These are phyloP conservation scores for Raja brachyura DNA, from an alignment of 2,113 vertebrate genomes.

Conservation along the genomic window DNA sequence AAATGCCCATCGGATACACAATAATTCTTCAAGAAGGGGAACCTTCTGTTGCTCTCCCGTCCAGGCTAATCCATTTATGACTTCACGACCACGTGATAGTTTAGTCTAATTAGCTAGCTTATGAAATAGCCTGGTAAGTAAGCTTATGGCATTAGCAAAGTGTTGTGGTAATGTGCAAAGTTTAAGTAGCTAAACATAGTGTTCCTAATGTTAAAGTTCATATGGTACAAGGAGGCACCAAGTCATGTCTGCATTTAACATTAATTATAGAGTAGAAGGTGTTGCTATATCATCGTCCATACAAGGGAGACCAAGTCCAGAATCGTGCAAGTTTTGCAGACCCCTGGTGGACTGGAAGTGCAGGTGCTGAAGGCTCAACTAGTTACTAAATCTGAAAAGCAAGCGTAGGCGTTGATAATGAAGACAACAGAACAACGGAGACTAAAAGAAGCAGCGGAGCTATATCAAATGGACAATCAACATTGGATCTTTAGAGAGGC, in stretches of 20 bases:
- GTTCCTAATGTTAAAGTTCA: neutral
- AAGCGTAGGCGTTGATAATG: constrained; percentile 7
- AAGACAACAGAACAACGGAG: constrained; percentile 11
- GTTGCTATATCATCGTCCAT: constrained; percentile 18
- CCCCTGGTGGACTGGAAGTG: neutral
- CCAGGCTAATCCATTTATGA: neutral
- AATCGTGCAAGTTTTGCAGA: neutral
- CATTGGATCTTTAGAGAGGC: neutral
- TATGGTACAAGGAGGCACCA: constrained; percentile 6
- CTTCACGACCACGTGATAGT: neutral
- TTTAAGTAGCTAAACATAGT: neutral
- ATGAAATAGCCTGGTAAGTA: neutral
- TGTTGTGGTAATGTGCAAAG: neutral
- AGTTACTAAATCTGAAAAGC: constrained; percentile 6
- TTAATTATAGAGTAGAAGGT: constrained; percentile 34
- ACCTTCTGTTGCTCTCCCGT: neutral
- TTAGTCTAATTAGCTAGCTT: too few species aligned
- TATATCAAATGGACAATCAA: neutral
- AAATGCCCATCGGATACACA: neutral
- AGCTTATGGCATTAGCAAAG: neutral
- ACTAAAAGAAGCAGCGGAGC: constrained; percentile 6
- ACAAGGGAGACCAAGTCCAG: neutral
- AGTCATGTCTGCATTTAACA: constrained; percentile 13
- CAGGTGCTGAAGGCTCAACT: neutral
- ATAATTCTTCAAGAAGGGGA: neutral